These are phyloP conservation scores for Austrolebias charrua DNA, from an alignment of 2,797 vertebrate genomes.

Conservation along the genomic window DNA sequence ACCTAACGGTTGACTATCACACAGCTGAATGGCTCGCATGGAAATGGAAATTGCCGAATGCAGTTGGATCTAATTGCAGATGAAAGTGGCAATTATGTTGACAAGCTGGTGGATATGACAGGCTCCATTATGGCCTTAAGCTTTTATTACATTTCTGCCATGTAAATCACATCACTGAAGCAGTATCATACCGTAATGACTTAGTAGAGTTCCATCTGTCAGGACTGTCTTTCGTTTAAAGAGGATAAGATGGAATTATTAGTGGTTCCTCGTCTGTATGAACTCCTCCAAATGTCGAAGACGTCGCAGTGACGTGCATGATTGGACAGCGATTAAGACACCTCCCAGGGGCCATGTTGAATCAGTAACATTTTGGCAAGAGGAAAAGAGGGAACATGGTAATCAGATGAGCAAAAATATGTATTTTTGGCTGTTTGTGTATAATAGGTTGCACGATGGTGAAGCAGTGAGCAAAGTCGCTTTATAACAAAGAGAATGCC, in stretches of 20 bases:
- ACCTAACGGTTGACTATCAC: constrained; percentile 48
- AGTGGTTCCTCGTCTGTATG: constrained; percentile 41
- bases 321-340: constrained; percentile 5
- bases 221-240: constrained; percentile 45
- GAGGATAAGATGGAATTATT: constrained; percentile 31
- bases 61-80: constrained; percentile 63
- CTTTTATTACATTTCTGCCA: constrained; percentile 67
- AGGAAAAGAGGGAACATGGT: background rate
- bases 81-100: constrained; percentile 76
- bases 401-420: background rate
- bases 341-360: background rate
- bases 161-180: constrained; percentile 66
- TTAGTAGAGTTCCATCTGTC: constrained; percentile 58
- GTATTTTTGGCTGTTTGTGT: constrained; percentile 18
- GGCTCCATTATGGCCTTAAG: constrained; percentile 72
- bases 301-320: constrained; percentile 8
- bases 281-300: constrained; percentile 33
- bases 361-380: background rate
- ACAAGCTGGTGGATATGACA: constrained; percentile 76
- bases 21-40: constrained; percentile 48
- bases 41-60: constrained; percentile 55
- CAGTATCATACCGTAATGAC: constrained; percentile 62
- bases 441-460: background rate
- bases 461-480: no score
- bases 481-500: no score